Evolutionary conservation across 1,140 invertebrate species (phyloP).

Genomic region (Tetraneura akinire): DNA sequence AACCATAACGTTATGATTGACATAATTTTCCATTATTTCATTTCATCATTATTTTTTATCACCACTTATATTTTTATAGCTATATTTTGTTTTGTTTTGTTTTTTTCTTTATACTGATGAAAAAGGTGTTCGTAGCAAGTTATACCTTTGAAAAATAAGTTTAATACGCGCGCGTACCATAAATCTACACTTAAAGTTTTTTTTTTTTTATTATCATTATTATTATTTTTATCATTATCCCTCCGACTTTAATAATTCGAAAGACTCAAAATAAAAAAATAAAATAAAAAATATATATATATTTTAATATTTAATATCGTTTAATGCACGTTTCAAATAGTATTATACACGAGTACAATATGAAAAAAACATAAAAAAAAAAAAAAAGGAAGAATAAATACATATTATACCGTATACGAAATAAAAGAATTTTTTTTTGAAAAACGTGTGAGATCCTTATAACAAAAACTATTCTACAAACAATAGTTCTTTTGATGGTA

Average conservation of each 20-base stretch:
- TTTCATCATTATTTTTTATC: conserved; percentile 48
- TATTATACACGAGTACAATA: too few relatives aligned
- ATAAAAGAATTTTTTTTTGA: too few relatives aligned
- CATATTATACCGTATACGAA: too few relatives aligned
- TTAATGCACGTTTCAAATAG: neutral
- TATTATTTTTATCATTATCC: neutral
- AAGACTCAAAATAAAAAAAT: neutral
- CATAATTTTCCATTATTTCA: conserved; percentile 32
- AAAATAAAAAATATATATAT: too few relatives aligned
- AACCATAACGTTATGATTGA: conserved; percentile 35
- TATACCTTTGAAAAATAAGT: neutral
- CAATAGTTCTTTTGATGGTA: too few relatives aligned
- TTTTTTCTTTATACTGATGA: neutral
- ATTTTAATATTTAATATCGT: neutral
- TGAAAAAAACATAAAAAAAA: too few relatives aligned
- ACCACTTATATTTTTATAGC: conserved; percentile 38
- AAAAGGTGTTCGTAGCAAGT: conserved; percentile 20
- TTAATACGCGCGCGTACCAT: neutral
- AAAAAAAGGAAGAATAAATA: too few relatives aligned
- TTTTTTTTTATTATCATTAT: neutral
- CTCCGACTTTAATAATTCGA: neutral
- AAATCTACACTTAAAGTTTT: conserved; percentile 16
- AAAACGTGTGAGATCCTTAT: too few relatives aligned
- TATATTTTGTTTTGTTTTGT: neutral
- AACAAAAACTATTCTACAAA: too few relatives aligned